phyloP scores from a whole-genome alignment of 2,888 invertebrate species.

The Dasysyrphus tricinctus region DNA sequence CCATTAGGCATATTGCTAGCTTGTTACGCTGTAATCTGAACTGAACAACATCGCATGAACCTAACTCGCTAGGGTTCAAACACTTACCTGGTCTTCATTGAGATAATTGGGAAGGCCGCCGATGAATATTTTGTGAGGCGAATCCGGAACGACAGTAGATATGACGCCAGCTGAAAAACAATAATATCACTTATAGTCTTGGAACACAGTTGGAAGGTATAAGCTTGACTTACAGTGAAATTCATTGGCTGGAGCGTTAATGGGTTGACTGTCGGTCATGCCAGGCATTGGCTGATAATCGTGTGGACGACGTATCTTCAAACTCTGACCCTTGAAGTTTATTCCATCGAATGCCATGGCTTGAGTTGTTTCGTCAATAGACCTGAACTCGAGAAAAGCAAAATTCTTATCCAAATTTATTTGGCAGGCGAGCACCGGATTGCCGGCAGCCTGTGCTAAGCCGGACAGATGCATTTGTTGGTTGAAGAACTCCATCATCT shows the following conservation, averaged over 20 bases:
- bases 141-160: conserved; percentile 97
- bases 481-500: conserved; percentile 99
- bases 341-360: conserved; percentile 99
- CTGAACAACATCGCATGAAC: conserved; percentile 53
- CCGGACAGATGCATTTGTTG: conserved; percentile 99
- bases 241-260: conserved; percentile 91
- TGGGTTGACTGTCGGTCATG: conserved; percentile 93
- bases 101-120: conserved; percentile 99
- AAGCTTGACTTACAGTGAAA: conserved; percentile 43
- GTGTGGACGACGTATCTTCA: conserved; percentile 98
- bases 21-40: conserved; percentile 61
- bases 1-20: conserved; percentile 53
- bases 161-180: conserved; percentile 90
- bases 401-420: conserved; percentile 99
- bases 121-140: conserved; percentile 99
- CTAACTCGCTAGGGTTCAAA: conserved; percentile 42
- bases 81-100: conserved; percentile 98
- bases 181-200: neutral
- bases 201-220: neutral
- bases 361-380: conserved; percentile 99
- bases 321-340: conserved; percentile 98
- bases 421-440: conserved; percentile 99
- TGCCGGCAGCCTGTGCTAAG: conserved; percentile 98
- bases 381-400: conserved; percentile 97
- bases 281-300: conserved; percentile 99